Base-by-base conservation (phyloP, 2,888 invertebrate genomes). In the Camponotus fellah region DNA sequence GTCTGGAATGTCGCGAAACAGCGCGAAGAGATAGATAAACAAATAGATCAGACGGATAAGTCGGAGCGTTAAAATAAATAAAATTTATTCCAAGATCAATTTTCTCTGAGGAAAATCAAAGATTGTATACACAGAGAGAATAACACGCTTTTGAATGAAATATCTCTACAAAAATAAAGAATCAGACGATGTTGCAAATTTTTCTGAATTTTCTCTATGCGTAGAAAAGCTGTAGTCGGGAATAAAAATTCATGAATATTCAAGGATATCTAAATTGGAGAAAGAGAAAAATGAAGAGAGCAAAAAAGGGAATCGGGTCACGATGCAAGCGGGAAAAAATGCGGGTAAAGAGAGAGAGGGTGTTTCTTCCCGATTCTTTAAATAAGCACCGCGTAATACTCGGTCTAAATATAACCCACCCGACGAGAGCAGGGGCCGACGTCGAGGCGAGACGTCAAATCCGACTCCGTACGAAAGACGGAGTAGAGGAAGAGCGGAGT, bases 381-480 rank as follows among this genome's bases (percentile, higher is more conserved):
- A 94, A 94, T 94, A 94, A 93, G 90, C 89, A 87, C 92, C 93
- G 92, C 93, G 94, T 93, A 94, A 94, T 93, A 91, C 90, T 88
- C 89, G 87, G 87, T 88, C 93, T 94, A 94, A 94, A 94, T 92
- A 93, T 94, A 93, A 89, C 81, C 89, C 81, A 88, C 91, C 89
- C 91, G 91, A 87, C 91, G 90, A 85, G 46, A 46, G 89, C 65
- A 46, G 79, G n/a, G n/a, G n/a, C 53, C 53, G 53, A 82, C 86
- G 80, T 77, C 75, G 85, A 72, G 49, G 66, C 71, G 83, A 32
- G 79, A 68, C 60, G 43, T 64, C 58, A 71, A 43, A 65, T 69
- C 43, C 74, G 64, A 43, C 34, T 26, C 12, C 68, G 75, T 56
- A 46, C 46, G 46, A 46, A 46, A 74, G 26, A 26, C 26, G 26